A percentile compares a stretch with the other conserved stretches of the same genome.
These are phyloP conservation scores for Mormoops blainvillei DNA, from an alignment of 2,113 vertebrate species.

Conservation along the genomic window DNA sequence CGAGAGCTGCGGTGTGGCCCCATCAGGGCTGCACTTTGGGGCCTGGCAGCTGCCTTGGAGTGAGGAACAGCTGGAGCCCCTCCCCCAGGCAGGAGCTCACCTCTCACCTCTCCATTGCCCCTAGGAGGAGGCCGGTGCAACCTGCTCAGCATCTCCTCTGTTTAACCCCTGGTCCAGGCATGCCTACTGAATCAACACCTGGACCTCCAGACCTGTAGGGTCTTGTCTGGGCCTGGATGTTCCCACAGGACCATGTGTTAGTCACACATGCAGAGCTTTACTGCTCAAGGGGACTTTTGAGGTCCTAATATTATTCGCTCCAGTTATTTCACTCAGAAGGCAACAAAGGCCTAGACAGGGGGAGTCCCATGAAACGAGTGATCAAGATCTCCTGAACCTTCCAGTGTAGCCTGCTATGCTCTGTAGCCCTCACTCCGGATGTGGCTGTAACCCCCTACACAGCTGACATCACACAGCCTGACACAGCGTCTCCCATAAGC, in stretches of 20 bases:
- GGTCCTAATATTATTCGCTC: background rate
- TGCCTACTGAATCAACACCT: background rate
- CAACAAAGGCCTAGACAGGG: background rate
- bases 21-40: background rate
- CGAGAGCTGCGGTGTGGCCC: background rate
- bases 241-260: background rate
- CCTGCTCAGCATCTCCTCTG: background rate
- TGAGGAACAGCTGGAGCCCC: background rate
- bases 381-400: background rate
- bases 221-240: constrained; percentile 34
- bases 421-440: background rate
- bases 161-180: constrained; percentile 26
- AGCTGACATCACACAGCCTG: background rate
- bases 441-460: background rate
- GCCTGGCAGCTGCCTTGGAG: background rate
- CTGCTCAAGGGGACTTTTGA: constrained; percentile 13
- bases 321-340: background rate
- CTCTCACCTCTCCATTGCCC: background rate
- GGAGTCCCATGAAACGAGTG: background rate
- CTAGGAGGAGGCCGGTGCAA: background rate
- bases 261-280: background rate
- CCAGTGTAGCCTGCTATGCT: background rate
- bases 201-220: background rate
- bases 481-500: background rate
- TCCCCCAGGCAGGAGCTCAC: background rate